Base-by-base conservation (phyloP, 2,797 vertebrate genomes). In the Apogon talboti region DNA sequence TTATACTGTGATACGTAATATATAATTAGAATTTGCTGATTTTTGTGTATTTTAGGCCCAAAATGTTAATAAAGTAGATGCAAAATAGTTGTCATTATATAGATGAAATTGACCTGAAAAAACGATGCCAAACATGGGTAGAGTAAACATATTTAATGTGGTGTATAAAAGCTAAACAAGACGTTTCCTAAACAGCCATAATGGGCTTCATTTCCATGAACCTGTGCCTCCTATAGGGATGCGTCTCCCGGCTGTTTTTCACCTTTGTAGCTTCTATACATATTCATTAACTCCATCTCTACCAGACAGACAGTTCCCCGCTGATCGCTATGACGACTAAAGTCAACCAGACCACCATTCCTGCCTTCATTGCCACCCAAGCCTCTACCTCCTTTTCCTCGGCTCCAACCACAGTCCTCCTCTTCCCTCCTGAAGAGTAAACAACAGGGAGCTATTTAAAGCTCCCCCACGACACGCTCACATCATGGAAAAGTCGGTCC, bases 401-500 rank as follows among this genome's bases (percentile, higher is more conserved):
- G 42, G 49, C 61, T 74, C 52, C 48, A n/a, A 78, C 66, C 74
- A 15, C 71, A 80, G n/a, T n/a, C n/a, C 67, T 59, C 59, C 21
- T 33, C 53, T 63, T 82, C 66, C 55, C 65, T 85, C 81, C 82
- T 75, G 71, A 79, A 82, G 67, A 78, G 81, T 86, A 90, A 92
- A 91, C 88, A 90, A 71, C 76, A 67, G 54, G 38, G 60, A 8
- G 77, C 87, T 94, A 94, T 94, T 94, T 93, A 91, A 91, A 91
- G 88, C 76, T 69, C 55, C 67, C 68, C 69, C 73, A 79, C 76
- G 78, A 91, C 90, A 84, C 78, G 10, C 76, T 86, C 45, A 12
- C 91, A 94, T 93, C 93, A 93, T 92, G 92, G 93, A 93, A 28
- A 94, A 93, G 85, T 91, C 56, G 7, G 68, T 74, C 62, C 74